Base-by-base conservation (phyloP, 2,888 invertebrate genomes). In the Cancer borealis region DNA sequence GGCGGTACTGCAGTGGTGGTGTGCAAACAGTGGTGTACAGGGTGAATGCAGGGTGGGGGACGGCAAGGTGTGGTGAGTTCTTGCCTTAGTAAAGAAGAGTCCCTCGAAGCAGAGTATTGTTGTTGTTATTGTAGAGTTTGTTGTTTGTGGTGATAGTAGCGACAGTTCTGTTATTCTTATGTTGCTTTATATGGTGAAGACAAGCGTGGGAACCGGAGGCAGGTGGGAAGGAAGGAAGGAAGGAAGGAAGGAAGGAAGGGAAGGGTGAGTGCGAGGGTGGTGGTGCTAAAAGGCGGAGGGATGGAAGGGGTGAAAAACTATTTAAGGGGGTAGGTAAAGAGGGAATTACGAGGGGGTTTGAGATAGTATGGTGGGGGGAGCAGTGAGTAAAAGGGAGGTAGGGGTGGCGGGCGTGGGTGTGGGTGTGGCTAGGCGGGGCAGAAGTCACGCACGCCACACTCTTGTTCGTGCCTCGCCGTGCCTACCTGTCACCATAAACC, bases 361-460 rank as follows among this genome's bases (percentile, higher is more conserved):
- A 21, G 30, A 46, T 17, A 17, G 79, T 26, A 21, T 87, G 45
- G 12, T 21, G 30, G 45, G 10, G 45, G 87, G 8, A 39, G 87
- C 26, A n/a, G 87, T 45, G 87, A 8, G 21, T 4, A 39, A 39
- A 46, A 30, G 66, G 66, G n/a, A 21, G 66, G 21, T n/a, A 54
- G 66, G 66, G 66, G 66, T 5, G n/a, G 66, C 4, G n/a, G 66
- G 66, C 6, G 21, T 66, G 21, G 66, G 54, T 54, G 54, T 4
- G 79, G 79, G 79, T 79, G 79, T 79, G 26, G 79, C 12, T 26
- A 30, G 79, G 12, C 14, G 73, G 73, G 73, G 12, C 30, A 79
- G 30, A 30, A 79, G 79, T 79, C 79, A 79, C 79, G 79, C 79
- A 79, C 79, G 30, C 79, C 79, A 79, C 79, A 79, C 79, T 73